Percentiles rank a stretch among this genome's conserved stretches.
Evolutionary conservation across 2,797 vertebrate genomes (phyloP).

Genomic region (Lophotriccus pileatus): DNA sequence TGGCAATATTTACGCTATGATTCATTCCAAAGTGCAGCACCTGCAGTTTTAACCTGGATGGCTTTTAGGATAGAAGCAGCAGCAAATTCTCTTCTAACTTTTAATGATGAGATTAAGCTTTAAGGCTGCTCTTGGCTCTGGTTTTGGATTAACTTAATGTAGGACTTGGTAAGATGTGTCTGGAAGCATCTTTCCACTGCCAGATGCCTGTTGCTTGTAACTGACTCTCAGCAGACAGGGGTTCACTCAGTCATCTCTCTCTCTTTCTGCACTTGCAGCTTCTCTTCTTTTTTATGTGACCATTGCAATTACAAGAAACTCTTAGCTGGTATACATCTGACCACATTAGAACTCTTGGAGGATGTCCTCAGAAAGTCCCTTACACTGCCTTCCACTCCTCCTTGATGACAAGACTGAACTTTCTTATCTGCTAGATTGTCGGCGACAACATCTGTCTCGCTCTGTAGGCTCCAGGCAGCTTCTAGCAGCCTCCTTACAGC

Average conservation of each 20-base stretch:
- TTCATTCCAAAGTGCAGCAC: neutral
- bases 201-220: neutral
- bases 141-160: neutral
- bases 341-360: neutral
- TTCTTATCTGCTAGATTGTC: neutral
- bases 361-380: neutral
- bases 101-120: neutral
- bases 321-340: neutral
- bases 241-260: neutral
- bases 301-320: neutral
- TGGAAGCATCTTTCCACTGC: neutral
- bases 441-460: neutral
- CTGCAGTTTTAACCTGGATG: neutral
- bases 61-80: neutral
- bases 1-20: neutral
- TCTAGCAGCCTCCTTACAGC: neutral
- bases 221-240: neutral
- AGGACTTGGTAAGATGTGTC: neutral
- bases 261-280: neutral
- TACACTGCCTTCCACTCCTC: neutral
- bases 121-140: neutral
- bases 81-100: neutral
- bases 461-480: neutral
- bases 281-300: neutral
- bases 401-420: neutral